Evolutionary conservation across 2,797 vertebrate species (phyloP).

Genomic region (Calcarius lapponicus): DNA sequence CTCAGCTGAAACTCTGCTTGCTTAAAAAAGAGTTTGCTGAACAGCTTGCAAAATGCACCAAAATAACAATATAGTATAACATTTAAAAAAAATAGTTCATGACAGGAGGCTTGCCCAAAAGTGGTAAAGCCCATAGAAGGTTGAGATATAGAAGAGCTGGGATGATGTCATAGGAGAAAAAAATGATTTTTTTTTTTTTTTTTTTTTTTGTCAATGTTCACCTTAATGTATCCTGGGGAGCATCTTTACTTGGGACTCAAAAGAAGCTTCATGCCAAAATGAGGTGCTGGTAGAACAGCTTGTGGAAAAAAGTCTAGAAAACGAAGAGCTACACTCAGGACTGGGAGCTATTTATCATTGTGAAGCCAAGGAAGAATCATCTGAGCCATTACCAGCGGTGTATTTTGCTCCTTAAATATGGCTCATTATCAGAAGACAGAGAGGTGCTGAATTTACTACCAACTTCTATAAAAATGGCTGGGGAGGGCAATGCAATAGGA

Average conservation of each 20-base stretch:
- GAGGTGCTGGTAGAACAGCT: not conserved
- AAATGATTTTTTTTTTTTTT: not conserved
- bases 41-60: not conserved
- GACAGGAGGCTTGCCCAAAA: not conserved
- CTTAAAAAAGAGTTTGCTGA: not conserved
- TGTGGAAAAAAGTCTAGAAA: not conserved
- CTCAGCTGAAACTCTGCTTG: not conserved
- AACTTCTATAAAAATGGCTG: not conserved
- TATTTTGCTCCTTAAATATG: not conserved
- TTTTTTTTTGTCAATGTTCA: not conserved
- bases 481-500: not conserved
- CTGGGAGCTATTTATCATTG: not conserved
- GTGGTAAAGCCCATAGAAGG: not conserved
- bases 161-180: not conserved
- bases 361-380: not conserved
- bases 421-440: not conserved
- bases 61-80: not conserved
- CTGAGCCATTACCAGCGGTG: not conserved
- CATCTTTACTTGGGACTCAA: not conserved
- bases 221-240: not conserved
- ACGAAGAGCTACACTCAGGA: not conserved
- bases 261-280: not conserved
- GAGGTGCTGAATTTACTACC: not conserved
- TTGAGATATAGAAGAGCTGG: not conserved
- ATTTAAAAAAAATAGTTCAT: not conserved